Evolutionary conservation across 2,113 vertebrate species (phyloP).

Genomic region (Orthonyx spaldingii): DNA sequence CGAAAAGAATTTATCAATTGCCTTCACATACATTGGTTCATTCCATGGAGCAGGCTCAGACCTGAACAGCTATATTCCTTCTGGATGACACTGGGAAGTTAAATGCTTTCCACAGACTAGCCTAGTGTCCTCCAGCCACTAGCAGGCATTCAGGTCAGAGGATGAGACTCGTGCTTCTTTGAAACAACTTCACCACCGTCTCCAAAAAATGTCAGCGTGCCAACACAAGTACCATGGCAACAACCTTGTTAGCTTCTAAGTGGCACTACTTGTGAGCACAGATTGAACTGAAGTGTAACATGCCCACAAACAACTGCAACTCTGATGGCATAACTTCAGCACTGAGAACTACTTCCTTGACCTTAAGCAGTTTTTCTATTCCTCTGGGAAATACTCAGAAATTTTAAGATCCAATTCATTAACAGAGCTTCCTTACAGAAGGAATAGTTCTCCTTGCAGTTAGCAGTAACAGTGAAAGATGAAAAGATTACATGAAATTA

Average conservation of each 20-base stretch:
- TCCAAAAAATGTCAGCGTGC: not conserved
- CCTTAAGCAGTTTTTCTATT: not conserved
- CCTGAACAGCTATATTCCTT: not conserved
- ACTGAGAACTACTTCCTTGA: not conserved
- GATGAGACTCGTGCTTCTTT: fast-evolving
- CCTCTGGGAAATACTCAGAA: not conserved
- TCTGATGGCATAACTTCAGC: not conserved
- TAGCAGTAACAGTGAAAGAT: not conserved
- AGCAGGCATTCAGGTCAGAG: not conserved
- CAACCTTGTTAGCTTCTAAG: not conserved
- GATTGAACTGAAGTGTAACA: not conserved
- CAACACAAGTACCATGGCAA: not conserved
- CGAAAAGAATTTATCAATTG: not conserved
- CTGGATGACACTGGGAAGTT: not conserved
- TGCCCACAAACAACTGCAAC: not conserved
- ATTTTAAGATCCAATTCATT: not conserved
- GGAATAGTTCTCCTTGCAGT: not conserved
- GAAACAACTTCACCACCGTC: fast-evolving
- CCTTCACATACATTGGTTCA: not conserved
- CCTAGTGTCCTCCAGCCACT: not conserved
- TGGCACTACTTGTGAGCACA: not conserved
- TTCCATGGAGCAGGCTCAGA: not conserved
- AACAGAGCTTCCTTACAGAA: not conserved
- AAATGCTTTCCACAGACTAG: not conserved
- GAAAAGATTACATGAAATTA: not conserved